Base-by-base conservation (phyloP, 2,113 vertebrate species). In the Perognathus longimembris region DNA sequence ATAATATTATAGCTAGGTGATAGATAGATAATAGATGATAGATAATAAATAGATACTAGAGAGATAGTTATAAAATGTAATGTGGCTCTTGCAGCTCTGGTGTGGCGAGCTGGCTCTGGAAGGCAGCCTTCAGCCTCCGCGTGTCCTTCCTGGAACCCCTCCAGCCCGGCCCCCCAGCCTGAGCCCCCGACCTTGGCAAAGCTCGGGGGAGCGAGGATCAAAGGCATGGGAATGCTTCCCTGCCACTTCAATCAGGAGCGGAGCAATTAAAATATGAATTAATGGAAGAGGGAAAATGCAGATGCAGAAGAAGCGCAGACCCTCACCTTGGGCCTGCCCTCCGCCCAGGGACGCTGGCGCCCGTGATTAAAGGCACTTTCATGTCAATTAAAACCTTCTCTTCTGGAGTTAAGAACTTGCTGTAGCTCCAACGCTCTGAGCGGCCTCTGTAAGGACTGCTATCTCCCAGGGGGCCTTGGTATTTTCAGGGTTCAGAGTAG, bases 261-360 rank as follows among this genome's bases (percentile, higher is more conserved):
- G 86, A 97, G 96, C 94, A 97, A 97, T 98, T 98, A 98, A 97
- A 98, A 95, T 91, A 80, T 15, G 90, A 97, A 97, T 97, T 97
- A 97, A 96, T 97, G 86, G 97, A 96, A 97, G 97, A 92, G 96
- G 88, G 96, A 97, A 98, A 97, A 97, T 92, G 97, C 95, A 96
- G 96, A 92, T 96, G 97, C 79, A 89, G 83, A 96, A 90, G 40
- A 80, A 96, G 95, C 96, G 80, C 93, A 1, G 28, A 54, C 86
- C 73, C 54, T 96, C 97, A 97, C 98, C 98, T 98, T 98, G 97
- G 98, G 96, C 95, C 96, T 91, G 78, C 38, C 32, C 90, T 61
- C 24, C n/a, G 79, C 10, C 18, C 15, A 9, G 77, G 76, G 80
- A 84, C 50, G 50, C 91, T 83, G 78, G 96, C 80, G 92, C 90